Base-by-base conservation (phyloP, 2,113 vertebrate genomes). In the Synchiropus splendidus region DNA sequence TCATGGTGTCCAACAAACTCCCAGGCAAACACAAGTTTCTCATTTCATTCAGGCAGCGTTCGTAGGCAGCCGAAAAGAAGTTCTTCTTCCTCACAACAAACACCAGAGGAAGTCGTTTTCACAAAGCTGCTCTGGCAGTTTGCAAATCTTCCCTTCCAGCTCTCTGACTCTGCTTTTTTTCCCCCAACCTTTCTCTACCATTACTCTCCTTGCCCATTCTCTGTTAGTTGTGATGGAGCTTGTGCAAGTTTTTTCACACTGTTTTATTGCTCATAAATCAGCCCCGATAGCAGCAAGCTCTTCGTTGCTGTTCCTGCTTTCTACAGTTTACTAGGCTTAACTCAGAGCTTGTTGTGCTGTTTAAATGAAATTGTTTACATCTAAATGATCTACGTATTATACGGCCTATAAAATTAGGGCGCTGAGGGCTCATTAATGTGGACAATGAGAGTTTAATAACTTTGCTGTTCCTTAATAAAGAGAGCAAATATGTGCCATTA, bases 51-150 rank as follows among this genome's bases (percentile, higher is more conserved):
- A 58, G 35, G 37, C 38, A 44, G 64, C 55, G 62, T 47, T 64
- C 40, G 55, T 14, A 41, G 67, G 50, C 54, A 27, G 57, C 67
- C 31, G 58, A 63, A 77, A 70, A 74, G 72, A 77, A 61, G 45
- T 70, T 52, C 50, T 42, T 48, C 58, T 45, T 53, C 44, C 32
- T 41, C 12, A 9, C 18, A 8, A 27, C 18, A 50, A 75, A 75
- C 67, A 79, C 78, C 58, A 67, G 66, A 79, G 85, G 82, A 87
- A 83, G 81, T 75, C 5, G 49, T 59, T 27, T 43, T 42, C 48
- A 82, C 80, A 82, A 85, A 79, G 75, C 67, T 39, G 30, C 45
- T 40, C 61, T 69, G 73, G 67, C 74, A 58, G 50, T 18, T 34
- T 59, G 53, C 62, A 64, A 72, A 75, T 77, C 72, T 68, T 58